Evolutionary conservation across 2,797 vertebrate genomes (phyloP).

Genomic region (Heterohyrax brucei): DNA sequence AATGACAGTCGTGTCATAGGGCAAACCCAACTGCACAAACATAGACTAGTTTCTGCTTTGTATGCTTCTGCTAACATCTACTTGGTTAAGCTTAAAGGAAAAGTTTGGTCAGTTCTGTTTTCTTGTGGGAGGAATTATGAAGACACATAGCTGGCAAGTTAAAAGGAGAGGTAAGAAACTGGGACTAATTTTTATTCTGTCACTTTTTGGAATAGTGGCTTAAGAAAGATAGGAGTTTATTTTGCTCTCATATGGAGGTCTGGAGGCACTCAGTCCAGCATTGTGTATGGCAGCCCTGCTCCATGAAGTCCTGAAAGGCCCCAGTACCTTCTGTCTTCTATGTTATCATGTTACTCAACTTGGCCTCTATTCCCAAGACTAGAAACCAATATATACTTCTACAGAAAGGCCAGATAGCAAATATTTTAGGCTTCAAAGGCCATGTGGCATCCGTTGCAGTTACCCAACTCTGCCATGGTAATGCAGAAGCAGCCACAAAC

Average conservation of each 20-base stretch:
- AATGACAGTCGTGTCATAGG: background rate
- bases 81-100: background rate
- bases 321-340: constrained; percentile 9
- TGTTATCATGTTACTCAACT: background rate
- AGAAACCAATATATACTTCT: constrained; percentile 18
- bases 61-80: background rate
- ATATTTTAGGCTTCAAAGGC: constrained; percentile 42
- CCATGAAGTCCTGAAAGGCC: background rate
- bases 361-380: constrained; percentile 30
- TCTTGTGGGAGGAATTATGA: background rate
- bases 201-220: background rate
- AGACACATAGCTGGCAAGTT: background rate
- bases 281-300: background rate
- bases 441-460: constrained; percentile 52
- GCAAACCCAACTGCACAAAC: background rate
- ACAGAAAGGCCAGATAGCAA: constrained; percentile 43
- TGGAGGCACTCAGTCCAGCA: background rate
- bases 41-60: background rate
- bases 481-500: background rate
- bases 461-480: background rate
- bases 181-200: background rate
- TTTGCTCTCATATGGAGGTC: background rate
- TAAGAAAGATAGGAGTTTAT: background rate
- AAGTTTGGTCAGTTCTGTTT: background rate
- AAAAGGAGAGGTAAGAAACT: background rate